Evolutionary conservation across 2,797 vertebrate genomes (phyloP), one percentile per base, ranked within the genome.

Genomic region (Spinibarbus caldwelli): DNA sequence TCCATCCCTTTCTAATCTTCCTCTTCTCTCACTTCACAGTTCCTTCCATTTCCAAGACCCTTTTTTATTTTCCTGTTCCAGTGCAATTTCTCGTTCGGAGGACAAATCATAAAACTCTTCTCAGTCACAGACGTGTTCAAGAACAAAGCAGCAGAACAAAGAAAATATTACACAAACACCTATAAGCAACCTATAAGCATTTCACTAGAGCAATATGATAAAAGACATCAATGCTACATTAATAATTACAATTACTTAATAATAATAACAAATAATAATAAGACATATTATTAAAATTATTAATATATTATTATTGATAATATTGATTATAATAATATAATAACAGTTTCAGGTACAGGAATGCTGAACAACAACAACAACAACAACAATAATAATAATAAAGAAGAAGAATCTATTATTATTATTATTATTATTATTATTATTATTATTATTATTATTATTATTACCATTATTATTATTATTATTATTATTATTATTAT

Each of bases 21-120:
- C 47, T 47, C 29, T 9, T 43, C 76, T 82, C 26, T 79, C n/a
- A 57, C 54, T 72, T 82, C 71, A 38, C 45, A 81, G 72, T 83
- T 85, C 68, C 76, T 41, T 66, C 23, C n/a, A 38, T 77, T 34
- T 70, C n/a, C 68, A 79, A 64, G 23, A 49, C 21, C 38, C 7
- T 47, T 45, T 67, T 79, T 73, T 73, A 45, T 67, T 59, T 29
- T 62, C 36, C 17, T 87, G 71, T 88, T 84, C 5, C 80, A 62
- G 79, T 7, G 62, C 78, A 29, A 85, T 52, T 83, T 78, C 76
- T 84, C 72, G 12, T 49, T 54, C 17, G 8, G 62, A 64, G 41
- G 57, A 67, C 10, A 26, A 21, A 21, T 62, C 57, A 62, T 31
- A 47, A 79, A 49, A 67, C 38, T 59, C n/a, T 43, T 57, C 29